These are phyloP conservation scores for Syrista parreyssii DNA, from an alignment of 2,888 invertebrate species.

Conservation along the genomic window DNA sequence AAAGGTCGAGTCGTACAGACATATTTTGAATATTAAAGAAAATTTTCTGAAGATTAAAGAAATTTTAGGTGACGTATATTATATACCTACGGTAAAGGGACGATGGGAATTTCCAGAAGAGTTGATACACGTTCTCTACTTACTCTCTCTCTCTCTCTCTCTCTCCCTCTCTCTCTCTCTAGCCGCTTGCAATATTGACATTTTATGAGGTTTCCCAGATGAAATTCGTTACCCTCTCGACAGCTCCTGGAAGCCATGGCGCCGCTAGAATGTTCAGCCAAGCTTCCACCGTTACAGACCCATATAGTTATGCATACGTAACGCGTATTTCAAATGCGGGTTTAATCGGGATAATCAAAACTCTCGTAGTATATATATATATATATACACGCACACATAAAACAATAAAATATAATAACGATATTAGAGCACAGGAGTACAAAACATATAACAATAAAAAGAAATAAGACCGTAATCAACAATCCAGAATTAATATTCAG, in stretches of 20 bases:
- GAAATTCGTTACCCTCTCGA: not conserved
- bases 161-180: not conserved
- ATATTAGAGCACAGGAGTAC: not conserved
- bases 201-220: not conserved
- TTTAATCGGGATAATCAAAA: not conserved
- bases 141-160: too few species aligned
- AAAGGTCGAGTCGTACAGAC: not conserved
- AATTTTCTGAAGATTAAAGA: not conserved
- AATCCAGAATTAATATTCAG: not conserved
- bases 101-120: not conserved
- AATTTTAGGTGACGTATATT: not conserved
- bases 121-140: not conserved
- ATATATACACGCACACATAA: not conserved
- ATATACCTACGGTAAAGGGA: not conserved
- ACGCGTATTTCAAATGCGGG: not conserved
- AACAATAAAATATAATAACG: not conserved
- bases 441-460: not conserved
- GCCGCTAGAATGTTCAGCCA: not conserved
- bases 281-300: not conserved
- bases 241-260: not conserved
- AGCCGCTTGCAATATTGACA: not conserved
- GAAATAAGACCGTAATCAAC: not conserved
- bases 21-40: not conserved
- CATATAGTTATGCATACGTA: not conserved
- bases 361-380: not conserved